Conservation (phyloP, 2,113 vertebrate genomes). For the Cavia aperea region DNA sequence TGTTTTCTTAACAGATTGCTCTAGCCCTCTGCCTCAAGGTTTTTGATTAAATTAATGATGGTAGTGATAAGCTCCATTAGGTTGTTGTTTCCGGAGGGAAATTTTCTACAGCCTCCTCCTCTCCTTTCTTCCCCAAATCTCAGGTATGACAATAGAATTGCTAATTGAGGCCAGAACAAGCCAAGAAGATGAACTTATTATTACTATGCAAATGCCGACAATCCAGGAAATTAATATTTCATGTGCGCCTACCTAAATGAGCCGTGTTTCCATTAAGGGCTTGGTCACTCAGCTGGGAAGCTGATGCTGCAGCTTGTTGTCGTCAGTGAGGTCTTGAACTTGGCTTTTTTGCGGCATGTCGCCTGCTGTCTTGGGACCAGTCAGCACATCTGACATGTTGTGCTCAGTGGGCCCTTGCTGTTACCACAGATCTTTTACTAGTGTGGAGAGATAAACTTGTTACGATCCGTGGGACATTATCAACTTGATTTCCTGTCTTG, state of each 20-base stretch:
- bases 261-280: conserved; percentile 61
- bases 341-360: conserved; percentile 60
- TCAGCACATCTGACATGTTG: conserved; percentile 5
- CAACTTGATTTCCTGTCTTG: not conserved
- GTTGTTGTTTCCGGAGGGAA: conserved; percentile 78
- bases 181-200: conserved; percentile 72
- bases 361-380: conserved; percentile 54
- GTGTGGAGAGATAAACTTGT: conserved; percentile 15
- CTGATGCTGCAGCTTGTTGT: conserved; percentile 57
- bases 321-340: conserved; percentile 66
- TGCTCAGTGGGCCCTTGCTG: conserved; percentile 38
- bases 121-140: conserved; percentile 64
- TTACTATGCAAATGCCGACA: conserved; percentile 75
- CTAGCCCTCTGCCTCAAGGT: conserved; percentile 74
- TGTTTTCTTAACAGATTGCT: conserved; percentile 84
- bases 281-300: conserved; percentile 53
- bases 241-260: conserved; percentile 65
- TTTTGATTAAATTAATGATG: conserved; percentile 85
- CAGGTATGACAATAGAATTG: conserved; percentile 70
- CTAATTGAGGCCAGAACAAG: conserved; percentile 69
- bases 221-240: conserved; percentile 75
- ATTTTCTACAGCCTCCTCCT: conserved; percentile 67
- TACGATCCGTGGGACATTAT: not conserved
- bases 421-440: conserved; percentile 32
- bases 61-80: conserved; percentile 84